Evolutionary conservation across 2,113 vertebrate genomes (phyloP).

Genomic region (Eonycteris spelaea): DNA sequence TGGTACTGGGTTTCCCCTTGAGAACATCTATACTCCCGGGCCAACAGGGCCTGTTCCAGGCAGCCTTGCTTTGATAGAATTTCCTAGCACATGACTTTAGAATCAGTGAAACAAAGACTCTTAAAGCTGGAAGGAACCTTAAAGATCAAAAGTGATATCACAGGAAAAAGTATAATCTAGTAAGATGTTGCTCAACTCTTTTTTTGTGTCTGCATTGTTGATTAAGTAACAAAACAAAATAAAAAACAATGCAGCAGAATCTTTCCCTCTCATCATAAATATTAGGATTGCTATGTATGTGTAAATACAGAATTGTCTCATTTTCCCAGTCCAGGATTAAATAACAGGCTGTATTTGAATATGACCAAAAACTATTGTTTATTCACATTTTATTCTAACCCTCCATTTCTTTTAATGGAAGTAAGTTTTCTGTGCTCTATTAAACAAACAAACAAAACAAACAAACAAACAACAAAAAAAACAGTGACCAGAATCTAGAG

Average conservation of each 20-base stretch:
- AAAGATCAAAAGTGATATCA: not conserved
- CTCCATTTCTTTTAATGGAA: not conserved
- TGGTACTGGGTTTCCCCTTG: not conserved
- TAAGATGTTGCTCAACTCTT: not conserved
- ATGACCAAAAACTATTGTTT: slow-evolving; percentile 27
- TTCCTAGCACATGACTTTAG: not conserved
- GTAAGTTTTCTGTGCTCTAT: not conserved
- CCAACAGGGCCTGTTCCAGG: not conserved
- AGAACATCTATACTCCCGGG: not conserved
- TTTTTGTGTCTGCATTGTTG: not conserved
- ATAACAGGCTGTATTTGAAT: not conserved
- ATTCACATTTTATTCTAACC: slow-evolving; percentile 15
- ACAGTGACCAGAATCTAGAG: not conserved
- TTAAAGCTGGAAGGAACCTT: not conserved
- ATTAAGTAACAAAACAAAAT: not conserved
- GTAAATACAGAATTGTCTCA: not conserved
- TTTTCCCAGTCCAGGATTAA: slow-evolving; percentile 14
- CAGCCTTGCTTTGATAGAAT: not conserved
- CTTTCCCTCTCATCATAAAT: not conserved
- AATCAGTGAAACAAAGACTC: not conserved
- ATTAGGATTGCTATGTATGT: not conserved
- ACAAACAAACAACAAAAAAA: not conserved
- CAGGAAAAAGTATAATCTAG: not conserved
- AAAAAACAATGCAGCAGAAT: slow-evolving; percentile 4
- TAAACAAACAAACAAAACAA: too few relatives aligned